Evolutionary conservation across 2,888 invertebrate genomes (phyloP), one percentile per base, ranked within the genome.

Genomic region (Cremastinae sp.): DNA sequence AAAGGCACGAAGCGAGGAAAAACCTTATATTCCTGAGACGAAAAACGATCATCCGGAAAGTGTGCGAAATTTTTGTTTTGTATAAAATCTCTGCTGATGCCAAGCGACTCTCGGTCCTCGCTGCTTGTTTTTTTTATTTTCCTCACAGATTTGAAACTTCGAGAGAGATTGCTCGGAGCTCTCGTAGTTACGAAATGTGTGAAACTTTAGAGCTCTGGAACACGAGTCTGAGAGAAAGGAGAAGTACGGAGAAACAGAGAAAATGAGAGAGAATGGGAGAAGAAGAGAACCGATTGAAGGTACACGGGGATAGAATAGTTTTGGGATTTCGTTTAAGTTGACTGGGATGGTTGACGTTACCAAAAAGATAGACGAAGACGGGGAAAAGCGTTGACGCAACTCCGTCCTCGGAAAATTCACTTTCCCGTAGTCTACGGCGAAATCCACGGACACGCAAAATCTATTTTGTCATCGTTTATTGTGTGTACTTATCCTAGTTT

Each of bases 181-280:
- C 49, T 71, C 41, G 66, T 56, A 66, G 43, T 43, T 41, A 43
- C 43, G 28, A 28, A 28, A 28, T 28, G 75, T 35, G 65, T 22
- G 66, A 70, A 75, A 75, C 75, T 75, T 70, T 61, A 55, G 75
- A 65, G 75, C 70, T 74, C 45, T 49, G 14, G 49, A 58, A 49
- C 22, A 43, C 43, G 49, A 51, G 58, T 49, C 10, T 35, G 55
- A 61, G 39, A 47, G 58, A 28, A 14, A 55, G 47, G 41, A 45
- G 49, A 64, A 35, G 35, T 35, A 43, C 28, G 43, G 28, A 16
- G 49, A 49, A 10, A 41, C 22, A 53, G 45, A 20, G 55, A 35
- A 5, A 9, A 45, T 10, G 20, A 14, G 28, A 39, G 47, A 45
- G 7, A 35, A 18, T 28, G 14, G 55, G 39, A 35, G 12, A 18